Evolutionary conservation across 2,113 vertebrate species (phyloP).

Genomic region (Tiliqua scincoides): DNA sequence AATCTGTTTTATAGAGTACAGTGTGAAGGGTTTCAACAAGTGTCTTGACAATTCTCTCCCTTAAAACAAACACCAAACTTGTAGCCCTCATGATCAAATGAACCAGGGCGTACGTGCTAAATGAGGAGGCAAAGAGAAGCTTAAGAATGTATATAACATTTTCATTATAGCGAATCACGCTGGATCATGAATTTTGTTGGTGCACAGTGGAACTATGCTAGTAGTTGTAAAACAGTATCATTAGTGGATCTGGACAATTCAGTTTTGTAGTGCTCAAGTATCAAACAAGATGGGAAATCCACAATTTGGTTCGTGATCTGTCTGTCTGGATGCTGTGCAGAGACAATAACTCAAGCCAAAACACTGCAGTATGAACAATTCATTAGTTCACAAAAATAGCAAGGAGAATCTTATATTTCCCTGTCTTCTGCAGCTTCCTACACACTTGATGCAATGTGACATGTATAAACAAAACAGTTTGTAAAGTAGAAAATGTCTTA

Average conservation of each 20-base stretch:
- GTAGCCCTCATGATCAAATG: not conserved
- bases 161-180: not conserved
- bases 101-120: not conserved
- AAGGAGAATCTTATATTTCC: not conserved
- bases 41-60: not conserved
- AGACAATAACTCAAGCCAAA: not conserved
- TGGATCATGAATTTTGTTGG: not conserved
- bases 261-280: not conserved
- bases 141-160: not conserved
- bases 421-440: not conserved
- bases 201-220: not conserved
- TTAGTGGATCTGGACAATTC: not conserved
- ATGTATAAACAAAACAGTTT: constrained; percentile 12
- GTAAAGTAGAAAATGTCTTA: not conserved
- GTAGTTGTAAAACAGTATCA: not conserved
- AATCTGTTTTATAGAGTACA: not conserved
- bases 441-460: not conserved
- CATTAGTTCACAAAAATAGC: not conserved
- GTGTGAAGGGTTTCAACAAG: not conserved
- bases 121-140: not conserved
- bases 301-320: not conserved
- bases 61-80: not conserved
- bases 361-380: not conserved
- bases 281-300: not conserved
- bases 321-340: not conserved